phyloP scores from a whole-genome alignment of 2,888 invertebrate species.

The Xanthia icteritia region DNA sequence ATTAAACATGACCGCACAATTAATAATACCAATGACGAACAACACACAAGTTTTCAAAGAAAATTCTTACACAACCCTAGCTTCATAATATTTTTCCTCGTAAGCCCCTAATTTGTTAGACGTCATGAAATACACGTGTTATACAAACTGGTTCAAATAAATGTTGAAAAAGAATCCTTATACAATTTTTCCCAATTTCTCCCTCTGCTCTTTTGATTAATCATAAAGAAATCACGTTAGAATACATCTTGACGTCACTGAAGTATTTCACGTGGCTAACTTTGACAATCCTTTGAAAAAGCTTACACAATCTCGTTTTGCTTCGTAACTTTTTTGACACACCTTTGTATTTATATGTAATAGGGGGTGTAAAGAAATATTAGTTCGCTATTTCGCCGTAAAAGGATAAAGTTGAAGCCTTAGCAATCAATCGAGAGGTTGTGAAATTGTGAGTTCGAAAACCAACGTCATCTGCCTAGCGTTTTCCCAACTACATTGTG shows the following conservation, averaged over 20 bases:
- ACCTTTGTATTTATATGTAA: slow-evolving; percentile 23
- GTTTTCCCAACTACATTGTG: too few species aligned
- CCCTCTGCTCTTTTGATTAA: not conserved
- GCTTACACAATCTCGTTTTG: slow-evolving; percentile 28
- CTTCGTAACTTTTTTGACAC: slow-evolving; percentile 26
- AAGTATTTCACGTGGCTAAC: slow-evolving; percentile 5
- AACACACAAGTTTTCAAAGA: slow-evolving; percentile 13
- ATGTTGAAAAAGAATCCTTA: slow-evolving; percentile 17
- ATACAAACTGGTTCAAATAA: slow-evolving; percentile 31
- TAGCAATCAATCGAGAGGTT: not conserved
- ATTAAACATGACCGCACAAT: slow-evolving; percentile 13
- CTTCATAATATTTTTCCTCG: slow-evolving; percentile 7
- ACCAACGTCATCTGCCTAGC: too few species aligned
- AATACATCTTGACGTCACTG: slow-evolving; percentile 24
- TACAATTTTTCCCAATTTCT: not conserved
- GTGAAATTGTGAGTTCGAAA: not conserved
- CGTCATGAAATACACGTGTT: slow-evolving; percentile 31
- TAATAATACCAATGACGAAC: slow-evolving; percentile 6
- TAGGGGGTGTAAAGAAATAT: not conserved
- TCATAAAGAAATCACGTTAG: not conserved
- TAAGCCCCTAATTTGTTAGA: not conserved
- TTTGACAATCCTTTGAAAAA: not conserved
- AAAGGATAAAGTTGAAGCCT: not conserved
- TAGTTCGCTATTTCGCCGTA: not conserved
- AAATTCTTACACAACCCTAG: slow-evolving; percentile 16